Evolutionary conservation across 2,113 vertebrate species (phyloP).

Genomic region (Tetrao urogallus): DNA sequence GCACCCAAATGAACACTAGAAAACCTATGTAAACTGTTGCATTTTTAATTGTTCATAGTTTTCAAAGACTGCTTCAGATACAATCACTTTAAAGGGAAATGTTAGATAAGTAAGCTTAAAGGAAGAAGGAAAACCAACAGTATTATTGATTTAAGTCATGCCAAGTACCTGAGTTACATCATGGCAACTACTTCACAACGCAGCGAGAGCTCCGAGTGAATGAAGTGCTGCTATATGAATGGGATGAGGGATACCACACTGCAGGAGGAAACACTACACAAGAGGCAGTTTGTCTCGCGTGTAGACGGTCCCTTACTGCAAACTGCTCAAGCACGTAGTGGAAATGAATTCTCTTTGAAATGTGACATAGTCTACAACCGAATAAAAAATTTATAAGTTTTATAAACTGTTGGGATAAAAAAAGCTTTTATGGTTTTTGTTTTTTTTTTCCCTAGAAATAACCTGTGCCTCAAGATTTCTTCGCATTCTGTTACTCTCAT

Average conservation of each 20-base stretch:
- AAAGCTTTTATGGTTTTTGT: background rate
- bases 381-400: background rate
- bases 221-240: constrained; percentile 54
- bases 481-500: background rate
- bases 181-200: constrained; percentile 68
- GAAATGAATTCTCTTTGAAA: background rate
- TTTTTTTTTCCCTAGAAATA: constrained; percentile 60
- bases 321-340: constrained; percentile 73
- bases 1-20: background rate
- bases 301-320: constrained; percentile 70
- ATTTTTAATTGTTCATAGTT: background rate
- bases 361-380: background rate
- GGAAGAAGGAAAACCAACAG: too few species aligned
- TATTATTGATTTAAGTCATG: constrained; percentile 38
- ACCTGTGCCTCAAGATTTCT: constrained; percentile 18
- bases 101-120: background rate
- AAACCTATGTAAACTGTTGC: background rate
- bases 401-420: background rate
- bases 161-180: constrained; percentile 46
- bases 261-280: constrained; percentile 31
- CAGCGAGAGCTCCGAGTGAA: constrained; percentile 25
- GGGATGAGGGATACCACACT: constrained; percentile 50
- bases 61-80: background rate
- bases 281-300: constrained; percentile 2
- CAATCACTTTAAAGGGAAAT: background rate